Percentiles rank a stretch among this genome's conserved stretches.
phyloP scores from a whole-genome alignment of 2,113 vertebrate genomes.

The Lota lota region DNA sequence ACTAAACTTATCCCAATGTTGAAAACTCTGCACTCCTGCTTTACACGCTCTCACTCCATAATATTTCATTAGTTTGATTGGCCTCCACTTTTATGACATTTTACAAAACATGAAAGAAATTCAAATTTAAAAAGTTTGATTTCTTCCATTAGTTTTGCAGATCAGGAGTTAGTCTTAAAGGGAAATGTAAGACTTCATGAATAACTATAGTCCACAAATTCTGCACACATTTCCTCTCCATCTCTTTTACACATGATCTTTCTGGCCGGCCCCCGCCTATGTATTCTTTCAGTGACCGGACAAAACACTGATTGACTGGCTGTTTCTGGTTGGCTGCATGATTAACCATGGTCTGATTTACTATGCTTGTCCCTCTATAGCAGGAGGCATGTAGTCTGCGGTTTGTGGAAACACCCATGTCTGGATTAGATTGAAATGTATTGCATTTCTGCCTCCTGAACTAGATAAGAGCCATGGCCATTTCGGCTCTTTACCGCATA shows the following conservation, averaged over 20 bases:
- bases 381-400: slow-evolving; percentile 15
- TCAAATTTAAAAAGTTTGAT: too few relatives aligned
- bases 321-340: slow-evolving; percentile 54
- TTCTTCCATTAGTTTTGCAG: too few relatives aligned
- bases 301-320: slow-evolving; percentile 53
- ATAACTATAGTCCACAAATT: too few relatives aligned
- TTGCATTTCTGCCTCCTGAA: slow-evolving; percentile 37
- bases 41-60: too few relatives aligned
- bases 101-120: too few relatives aligned
- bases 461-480: slow-evolving; percentile 29
- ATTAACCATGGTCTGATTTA: slow-evolving; percentile 44
- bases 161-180: too few relatives aligned
- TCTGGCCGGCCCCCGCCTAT: background rate
- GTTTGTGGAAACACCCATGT: slow-evolving; percentile 5
- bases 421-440: slow-evolving; percentile 45
- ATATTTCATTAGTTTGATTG: too few relatives aligned
- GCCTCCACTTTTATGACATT: too few relatives aligned
- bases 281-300: slow-evolving; percentile 40
- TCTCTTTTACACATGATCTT: too few relatives aligned
- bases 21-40: background rate
- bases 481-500: too few relatives aligned
- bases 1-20: background rate
- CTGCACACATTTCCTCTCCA: too few relatives aligned
- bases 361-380: slow-evolving; percentile 19
- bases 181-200: too few relatives aligned